Evolutionary conservation across 2,888 invertebrate species (phyloP), one percentile per base, ranked within the genome.

Genomic region (Dicyrtoma fusca): DNA sequence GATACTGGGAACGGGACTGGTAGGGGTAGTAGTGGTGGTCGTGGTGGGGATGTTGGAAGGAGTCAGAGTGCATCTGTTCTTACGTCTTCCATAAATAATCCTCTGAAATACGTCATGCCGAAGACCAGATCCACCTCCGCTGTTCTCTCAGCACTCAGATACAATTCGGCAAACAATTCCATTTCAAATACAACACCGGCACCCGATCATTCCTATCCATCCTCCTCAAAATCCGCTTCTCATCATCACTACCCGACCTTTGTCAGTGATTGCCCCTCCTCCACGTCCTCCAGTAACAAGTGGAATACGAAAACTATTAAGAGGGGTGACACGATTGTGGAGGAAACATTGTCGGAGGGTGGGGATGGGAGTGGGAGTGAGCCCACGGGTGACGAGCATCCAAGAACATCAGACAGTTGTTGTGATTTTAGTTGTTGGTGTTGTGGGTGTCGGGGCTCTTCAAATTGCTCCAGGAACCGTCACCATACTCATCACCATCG

Each of bases 361-460:
- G 75, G 75, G 47, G 73, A 72, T 34, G 75, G 73, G 42, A 64
- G 72, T 51, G 75, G 75, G 42, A 73, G 72, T 17, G 74, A 74
- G 51, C 73, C 73, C 8, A 34, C 42, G 23, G 69, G 66, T 49
- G 74, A 65, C 11, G 72, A 71, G 61, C 34, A 44, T 26, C 45
- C 10, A 19, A 34, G 62, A 34, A 21, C 61, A 17, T 65, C 71
- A 64, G 62, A 71, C 14, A 65, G 68, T 6, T 59, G 68, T 70
- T 72, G 75, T 57, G 74, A 71, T 65, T 70, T 65, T 47, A 57
- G 25, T 47, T 71, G 64, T 57, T 71, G 65, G 65, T 71, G 71
- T 57, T 75, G 74, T 73, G 75, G 73, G 42, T 71, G 64, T 49
- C 62, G 49, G 44, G 61, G 57, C 14, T 64, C 59, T 21, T 63